Percentiles rank a stretch among this genome's conserved stretches.
These are phyloP conservation scores for Pelagia noctiluca DNA, from an alignment of 30 jellyfish, hydroid and myxozoan genomes.

Conservation along the genomic window DNA sequence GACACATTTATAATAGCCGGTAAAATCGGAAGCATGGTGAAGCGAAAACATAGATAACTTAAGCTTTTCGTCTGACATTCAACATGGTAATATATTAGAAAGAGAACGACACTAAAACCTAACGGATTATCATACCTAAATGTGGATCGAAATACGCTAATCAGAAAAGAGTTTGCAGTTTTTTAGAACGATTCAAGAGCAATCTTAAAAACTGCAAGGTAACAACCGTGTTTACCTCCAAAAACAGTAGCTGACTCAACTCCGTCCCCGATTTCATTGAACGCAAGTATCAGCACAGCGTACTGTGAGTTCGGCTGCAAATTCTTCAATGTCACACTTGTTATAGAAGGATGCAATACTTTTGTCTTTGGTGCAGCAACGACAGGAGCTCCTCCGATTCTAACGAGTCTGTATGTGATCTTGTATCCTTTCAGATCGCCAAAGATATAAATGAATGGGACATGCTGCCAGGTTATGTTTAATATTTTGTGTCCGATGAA, in stretches of 20 bases:
- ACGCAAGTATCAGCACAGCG: slow-evolving; percentile 46
- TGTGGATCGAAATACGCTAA: no score
- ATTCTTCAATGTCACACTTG: background rate
- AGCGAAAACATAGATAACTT: no score
- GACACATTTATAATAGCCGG: no score
- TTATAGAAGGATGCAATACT: slow-evolving; percentile 56
- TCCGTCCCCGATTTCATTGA: slow-evolving; percentile 69
- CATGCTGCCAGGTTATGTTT: slow-evolving; percentile 32
- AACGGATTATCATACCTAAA: no score
- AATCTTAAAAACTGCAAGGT: no score
- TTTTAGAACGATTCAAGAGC: no score
- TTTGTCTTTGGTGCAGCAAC: slow-evolving; percentile 1
- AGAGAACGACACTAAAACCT: no score
- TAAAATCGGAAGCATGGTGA: no score
- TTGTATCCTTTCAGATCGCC: slow-evolving; percentile 75
- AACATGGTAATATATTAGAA: no score
- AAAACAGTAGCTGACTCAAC: background rate
- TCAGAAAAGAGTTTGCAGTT: no score
- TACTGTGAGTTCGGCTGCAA: slow-evolving; percentile 52
- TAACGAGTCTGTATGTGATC: slow-evolving; percentile 35
- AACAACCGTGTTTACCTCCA: slow-evolving; percentile 64
- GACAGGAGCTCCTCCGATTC: slow-evolving; percentile 28
- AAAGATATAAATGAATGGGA: slow-evolving; percentile 3
- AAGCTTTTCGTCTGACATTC: no score
- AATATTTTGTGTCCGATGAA: slow-evolving; percentile 14